phyloP scores from a whole-genome alignment of 1,140 invertebrate genomes.

The Drosophila pandora region DNA sequence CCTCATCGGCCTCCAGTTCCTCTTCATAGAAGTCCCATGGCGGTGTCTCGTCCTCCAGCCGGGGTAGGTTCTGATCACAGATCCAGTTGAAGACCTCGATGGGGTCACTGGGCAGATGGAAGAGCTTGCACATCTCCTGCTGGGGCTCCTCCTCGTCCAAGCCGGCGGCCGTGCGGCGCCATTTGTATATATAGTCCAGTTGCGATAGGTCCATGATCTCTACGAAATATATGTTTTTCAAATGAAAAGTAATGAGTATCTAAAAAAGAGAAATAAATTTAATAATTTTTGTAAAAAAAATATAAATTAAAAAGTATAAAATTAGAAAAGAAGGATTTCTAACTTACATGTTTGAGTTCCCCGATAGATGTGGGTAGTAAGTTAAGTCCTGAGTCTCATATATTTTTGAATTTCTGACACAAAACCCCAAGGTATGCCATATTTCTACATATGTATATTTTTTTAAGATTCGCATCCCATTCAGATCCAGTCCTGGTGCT shows the following conservation, averaged over 20 bases:
- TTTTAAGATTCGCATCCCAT: background rate
- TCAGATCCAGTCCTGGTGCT: conserved; percentile 9
- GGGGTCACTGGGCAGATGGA: background rate
- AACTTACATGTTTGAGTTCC: no score
- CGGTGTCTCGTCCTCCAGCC: background rate
- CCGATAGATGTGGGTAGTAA: no score
- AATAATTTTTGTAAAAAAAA: no score
- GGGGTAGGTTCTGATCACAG: background rate
- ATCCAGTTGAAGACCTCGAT: background rate
- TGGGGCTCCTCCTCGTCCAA: no score
- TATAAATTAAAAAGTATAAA: no score
- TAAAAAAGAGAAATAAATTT: no score
- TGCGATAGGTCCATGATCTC: no score
- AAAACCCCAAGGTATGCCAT: background rate
- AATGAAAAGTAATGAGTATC: no score
- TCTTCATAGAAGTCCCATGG: background rate
- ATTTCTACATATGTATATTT: background rate
- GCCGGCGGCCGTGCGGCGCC: no score
- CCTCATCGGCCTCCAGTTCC: background rate
- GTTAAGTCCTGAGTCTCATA: no score
- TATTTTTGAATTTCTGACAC: background rate
- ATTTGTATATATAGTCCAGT: no score
- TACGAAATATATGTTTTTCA: background rate
- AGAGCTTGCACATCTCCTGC: background rate
- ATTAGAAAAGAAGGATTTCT: no score